Evolutionary conservation across 2,797 vertebrate genomes (phyloP), one percentile per base, ranked within the genome.

Genomic region (Knipowitschia caucasica): DNA sequence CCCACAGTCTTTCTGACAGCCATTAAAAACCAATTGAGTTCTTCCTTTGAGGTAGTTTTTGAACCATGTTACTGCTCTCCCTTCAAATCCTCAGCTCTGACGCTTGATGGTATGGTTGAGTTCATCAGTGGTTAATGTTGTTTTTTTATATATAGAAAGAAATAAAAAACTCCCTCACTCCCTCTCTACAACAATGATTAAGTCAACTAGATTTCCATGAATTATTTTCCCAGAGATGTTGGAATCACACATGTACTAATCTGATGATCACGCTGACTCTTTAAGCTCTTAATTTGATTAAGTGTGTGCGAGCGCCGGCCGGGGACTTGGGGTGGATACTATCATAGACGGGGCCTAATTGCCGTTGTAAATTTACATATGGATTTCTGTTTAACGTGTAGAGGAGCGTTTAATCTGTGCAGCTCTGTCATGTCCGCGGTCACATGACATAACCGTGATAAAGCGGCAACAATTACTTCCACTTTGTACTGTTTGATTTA

Each of bases 261-360:
- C 90, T 86, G 77, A 93, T 95, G 93, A 95, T 92, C 84, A 79
- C 65, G 71, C 79, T 73, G 89, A n/a, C n/a, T n/a, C 91, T 89
- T 91, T 94, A 93, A 95, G 93, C 92, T 93, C 91, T 94, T 95
- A 95, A 97, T 98, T 95, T 93, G 93, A 94, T 94, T 95, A 94
- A 92, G 90, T 86, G 85, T 89, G 87, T 84, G 89, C 91, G 91
- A 91, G 93, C 84, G 82, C 90, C 92, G 91, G 89, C 87, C 90
- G 92, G 89, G 90, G 87, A 91, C 90, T 91, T 89, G 88, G 85
- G 89, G 76, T 75, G 86, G 89, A 90, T 89, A 89, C 92, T 86
- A 92, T 92, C 91, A 84, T 76, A 88, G 89, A 88, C 82, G 78
- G 7, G 76, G 74, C 73, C 85, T 90, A 92, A 91, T 91, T 90